These are phyloP conservation scores for Alligator sinensis DNA, from an alignment of 2,113 vertebrate species.

Conservation along the genomic window DNA sequence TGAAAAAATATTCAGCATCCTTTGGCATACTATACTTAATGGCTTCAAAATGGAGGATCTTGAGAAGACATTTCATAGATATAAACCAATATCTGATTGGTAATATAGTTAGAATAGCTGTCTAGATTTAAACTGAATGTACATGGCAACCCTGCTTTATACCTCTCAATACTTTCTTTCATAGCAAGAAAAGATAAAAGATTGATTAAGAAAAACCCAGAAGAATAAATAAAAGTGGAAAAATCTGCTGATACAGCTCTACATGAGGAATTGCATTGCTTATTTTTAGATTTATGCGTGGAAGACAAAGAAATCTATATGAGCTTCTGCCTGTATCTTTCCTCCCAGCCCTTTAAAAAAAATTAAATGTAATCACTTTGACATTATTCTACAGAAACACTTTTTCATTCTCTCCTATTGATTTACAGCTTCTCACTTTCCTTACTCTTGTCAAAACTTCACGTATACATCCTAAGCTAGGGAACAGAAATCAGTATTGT, in stretches of 20 bases:
- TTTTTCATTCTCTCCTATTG: conserved; percentile 72
- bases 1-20: background rate
- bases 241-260: conserved; percentile 70
- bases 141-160: background rate
- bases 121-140: background rate
- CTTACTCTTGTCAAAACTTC: conserved; percentile 75
- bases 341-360: conserved; percentile 34
- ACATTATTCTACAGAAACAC: conserved; percentile 64
- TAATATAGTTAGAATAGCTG: conserved; percentile 17
- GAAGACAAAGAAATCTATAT: conserved; percentile 78
- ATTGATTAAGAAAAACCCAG: conserved; percentile 63
- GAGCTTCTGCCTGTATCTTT: conserved; percentile 41
- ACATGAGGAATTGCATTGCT: conserved; percentile 64
- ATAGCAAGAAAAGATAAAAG: conserved; percentile 37
- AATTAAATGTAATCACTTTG: conserved; percentile 46
- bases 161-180: conserved; percentile 13
- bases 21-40: background rate
- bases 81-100: conserved; percentile 45
- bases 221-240: conserved; percentile 75
- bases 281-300: conserved; percentile 73
- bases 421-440: conserved; percentile 74
- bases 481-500: conserved; percentile 75
- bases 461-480: conserved; percentile 52
- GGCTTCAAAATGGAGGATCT: conserved; percentile 10
- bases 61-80: conserved; percentile 36